Conservation (phyloP, 2,888 invertebrate species). For the Entomobrya multifasciata region DNA sequence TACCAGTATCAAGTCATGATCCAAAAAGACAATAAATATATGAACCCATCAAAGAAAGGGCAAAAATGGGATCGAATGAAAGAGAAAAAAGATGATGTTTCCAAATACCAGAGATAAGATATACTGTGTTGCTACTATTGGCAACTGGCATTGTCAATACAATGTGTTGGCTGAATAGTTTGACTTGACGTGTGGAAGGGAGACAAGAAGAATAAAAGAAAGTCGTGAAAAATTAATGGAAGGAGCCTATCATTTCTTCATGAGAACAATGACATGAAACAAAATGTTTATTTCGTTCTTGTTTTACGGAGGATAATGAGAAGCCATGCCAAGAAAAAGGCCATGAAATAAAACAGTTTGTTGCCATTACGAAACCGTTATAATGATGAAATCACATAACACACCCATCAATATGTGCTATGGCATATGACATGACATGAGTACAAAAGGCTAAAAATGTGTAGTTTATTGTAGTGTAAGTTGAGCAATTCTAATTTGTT, state of each 20-base stretch:
- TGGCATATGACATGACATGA: conserved; percentile 38
- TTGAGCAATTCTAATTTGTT: too few species aligned
- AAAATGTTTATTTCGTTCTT: neutral
- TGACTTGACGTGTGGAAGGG: neutral
- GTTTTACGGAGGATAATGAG: neutral
- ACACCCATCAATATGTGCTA: too few species aligned
- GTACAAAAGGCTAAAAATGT: conserved; percentile 25
- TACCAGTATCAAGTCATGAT: conserved; percentile 2
- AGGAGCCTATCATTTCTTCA: neutral
- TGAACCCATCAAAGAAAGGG: neutral
- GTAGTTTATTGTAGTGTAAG: too few species aligned
- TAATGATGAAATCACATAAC: neutral
- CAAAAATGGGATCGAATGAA: too few species aligned
- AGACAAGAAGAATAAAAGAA: neutral
- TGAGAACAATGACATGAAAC: conserved; percentile 9
- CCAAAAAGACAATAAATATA: conserved; percentile 35
- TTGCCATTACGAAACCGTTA: neutral
- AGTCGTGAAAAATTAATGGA: conserved; percentile 9
- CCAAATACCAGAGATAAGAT: too few species aligned
- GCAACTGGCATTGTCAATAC: neutral
- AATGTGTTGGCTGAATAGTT: conserved; percentile 11
- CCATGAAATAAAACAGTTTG: conserved; percentile 51
- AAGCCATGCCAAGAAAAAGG: conserved; percentile 43
- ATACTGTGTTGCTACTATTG: too few species aligned
- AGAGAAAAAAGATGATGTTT: too few species aligned